Percentiles rank a stretch among this genome's conserved stretches.
Evolutionary conservation across 2,113 vertebrate species (phyloP).

Genomic region (Sminthopsis crassicaudata): DNA sequence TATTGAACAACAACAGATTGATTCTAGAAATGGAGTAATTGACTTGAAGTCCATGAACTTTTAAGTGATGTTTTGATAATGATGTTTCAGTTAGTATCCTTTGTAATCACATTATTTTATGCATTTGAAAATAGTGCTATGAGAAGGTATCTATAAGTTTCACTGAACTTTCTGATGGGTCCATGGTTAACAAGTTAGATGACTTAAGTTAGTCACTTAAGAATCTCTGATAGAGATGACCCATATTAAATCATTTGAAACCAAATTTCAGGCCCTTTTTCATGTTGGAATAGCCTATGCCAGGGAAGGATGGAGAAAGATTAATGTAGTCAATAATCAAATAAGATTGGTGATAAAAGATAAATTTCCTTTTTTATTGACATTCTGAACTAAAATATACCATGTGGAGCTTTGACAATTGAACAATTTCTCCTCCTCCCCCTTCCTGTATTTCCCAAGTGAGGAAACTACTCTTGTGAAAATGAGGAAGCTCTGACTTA

Average conservation of each 20-base stretch:
- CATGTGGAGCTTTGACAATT: not conserved
- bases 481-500: slow-evolving; percentile 32
- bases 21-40: not conserved
- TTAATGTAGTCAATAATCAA: not conserved
- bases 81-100: not conserved
- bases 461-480: not conserved
- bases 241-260: not conserved
- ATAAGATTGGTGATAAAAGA: not conserved
- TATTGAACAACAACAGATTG: not conserved
- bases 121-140: not conserved
- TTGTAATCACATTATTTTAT: not conserved
- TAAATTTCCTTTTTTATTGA: not conserved
- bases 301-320: not conserved
- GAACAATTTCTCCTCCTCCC: not conserved
- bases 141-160: not conserved
- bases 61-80: not conserved
- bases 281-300: not conserved
- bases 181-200: not conserved
- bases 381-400: not conserved
- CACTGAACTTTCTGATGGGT: not conserved
- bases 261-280: not conserved
- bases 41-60: not conserved
- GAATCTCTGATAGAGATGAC: not conserved
- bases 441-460: not conserved
- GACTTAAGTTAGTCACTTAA: not conserved